These are phyloP conservation scores for Petrolisthes cinctipes DNA, from an alignment of 2,888 invertebrate genomes.

Conservation along the genomic window DNA sequence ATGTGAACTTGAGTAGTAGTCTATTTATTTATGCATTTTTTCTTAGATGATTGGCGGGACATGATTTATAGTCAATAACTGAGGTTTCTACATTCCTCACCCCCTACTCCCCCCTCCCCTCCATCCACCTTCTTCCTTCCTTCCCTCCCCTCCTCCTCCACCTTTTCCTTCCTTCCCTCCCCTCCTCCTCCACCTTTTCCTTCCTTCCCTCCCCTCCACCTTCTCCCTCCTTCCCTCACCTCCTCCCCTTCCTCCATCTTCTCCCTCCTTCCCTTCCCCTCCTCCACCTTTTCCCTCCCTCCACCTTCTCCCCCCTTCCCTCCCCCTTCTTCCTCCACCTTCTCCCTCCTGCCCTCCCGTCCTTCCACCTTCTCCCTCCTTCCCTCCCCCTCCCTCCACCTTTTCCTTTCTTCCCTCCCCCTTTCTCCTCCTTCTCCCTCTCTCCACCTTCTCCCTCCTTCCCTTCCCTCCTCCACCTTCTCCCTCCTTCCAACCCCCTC, in stretches of 20 bases:
- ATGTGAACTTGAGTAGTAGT: neutral
- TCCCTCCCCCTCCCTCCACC: neutral
- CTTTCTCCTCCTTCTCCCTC: neutral
- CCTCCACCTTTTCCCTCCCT: neutral
- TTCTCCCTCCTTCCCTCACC: neutral
- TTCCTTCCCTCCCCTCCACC: neutral
- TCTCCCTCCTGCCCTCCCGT: neutral
- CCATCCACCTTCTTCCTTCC: conserved; percentile 8
- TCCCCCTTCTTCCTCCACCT: neutral
- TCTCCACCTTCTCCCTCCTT: neutral
- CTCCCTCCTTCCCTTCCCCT: neutral
- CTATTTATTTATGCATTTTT: neutral
- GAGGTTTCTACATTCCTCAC: neutral
- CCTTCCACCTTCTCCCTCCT: neutral
- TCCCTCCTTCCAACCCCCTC: too few relatives aligned
- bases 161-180: neutral
- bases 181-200: neutral
- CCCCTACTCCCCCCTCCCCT: conserved; percentile 3
- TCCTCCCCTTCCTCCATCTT: neutral
- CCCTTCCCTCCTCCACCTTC: neutral
- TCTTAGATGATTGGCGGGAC: neutral
- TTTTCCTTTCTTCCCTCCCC: neutral
- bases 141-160: neutral
- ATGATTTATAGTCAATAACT: neutral
- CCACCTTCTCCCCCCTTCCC: neutral